phyloP scores from a whole-genome alignment of 2,888 invertebrate genomes.

The Fissipunctia ypsillon region DNA sequence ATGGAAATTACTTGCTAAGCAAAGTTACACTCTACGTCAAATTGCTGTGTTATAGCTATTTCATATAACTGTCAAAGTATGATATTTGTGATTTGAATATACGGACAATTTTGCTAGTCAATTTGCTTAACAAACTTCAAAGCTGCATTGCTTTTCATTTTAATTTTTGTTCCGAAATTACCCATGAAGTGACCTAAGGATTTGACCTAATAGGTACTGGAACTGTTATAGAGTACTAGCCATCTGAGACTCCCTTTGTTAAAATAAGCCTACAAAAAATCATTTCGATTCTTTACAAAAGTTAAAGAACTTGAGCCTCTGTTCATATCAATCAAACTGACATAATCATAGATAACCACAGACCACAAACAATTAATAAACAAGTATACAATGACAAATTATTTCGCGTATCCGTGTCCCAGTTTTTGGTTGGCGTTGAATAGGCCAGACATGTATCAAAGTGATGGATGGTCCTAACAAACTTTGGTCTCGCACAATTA shows the following conservation, averaged over 20 bases:
- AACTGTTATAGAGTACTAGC: neutral
- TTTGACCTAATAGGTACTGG: neutral
- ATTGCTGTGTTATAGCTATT: too few relatives aligned
- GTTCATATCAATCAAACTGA: constrained; percentile 53
- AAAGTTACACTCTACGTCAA: too few relatives aligned
- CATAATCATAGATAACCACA: constrained; percentile 56
- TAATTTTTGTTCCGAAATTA: neutral
- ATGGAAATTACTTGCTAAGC: too few relatives aligned
- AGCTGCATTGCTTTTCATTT: neutral
- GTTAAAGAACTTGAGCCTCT: constrained; percentile 3
- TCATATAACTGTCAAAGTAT: too few relatives aligned
- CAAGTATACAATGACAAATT: constrained; percentile 80
- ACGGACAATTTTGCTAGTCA: too few relatives aligned
- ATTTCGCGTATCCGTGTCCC: constrained; percentile 77
- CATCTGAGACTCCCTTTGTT: neutral
- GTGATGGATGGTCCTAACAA: constrained; percentile 83
- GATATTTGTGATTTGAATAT: too few relatives aligned
- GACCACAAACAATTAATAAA: constrained; percentile 64
- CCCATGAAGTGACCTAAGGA: too few relatives aligned
- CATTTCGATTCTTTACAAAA: neutral
- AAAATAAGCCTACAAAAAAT: neutral
- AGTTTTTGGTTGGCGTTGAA: constrained; percentile 79
- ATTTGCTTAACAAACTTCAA: neutral
- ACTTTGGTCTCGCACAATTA: constrained; percentile 84
- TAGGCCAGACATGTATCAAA: constrained; percentile 77